A percentile compares a stretch with the other conserved stretches of the same genome.
phyloP scores from a whole-genome alignment of 1,140 invertebrate species.

The Drosophila sulfurigaster region DNA sequence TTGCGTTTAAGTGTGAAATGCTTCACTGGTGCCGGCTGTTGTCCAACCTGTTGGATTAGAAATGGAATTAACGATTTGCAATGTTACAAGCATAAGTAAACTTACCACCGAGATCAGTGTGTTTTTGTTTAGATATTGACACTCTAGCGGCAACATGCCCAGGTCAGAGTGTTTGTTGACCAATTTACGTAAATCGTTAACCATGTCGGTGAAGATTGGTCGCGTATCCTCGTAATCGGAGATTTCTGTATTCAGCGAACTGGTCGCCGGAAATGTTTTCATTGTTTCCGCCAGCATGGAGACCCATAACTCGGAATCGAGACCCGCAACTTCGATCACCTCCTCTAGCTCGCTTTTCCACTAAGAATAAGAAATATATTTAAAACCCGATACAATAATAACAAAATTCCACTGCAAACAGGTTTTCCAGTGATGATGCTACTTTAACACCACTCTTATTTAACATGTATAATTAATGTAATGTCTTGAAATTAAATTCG shows the following conservation, averaged over 20 bases:
- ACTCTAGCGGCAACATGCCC: slow-evolving; percentile 96
- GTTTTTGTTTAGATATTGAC: slow-evolving; percentile 97
- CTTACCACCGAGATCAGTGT: slow-evolving; percentile 94
- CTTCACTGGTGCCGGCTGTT: slow-evolving; percentile 90
- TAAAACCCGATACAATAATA: not conserved
- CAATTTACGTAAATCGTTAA: slow-evolving; percentile 94
- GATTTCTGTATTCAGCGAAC: slow-evolving; percentile 94
- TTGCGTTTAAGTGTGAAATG: slow-evolving; percentile 98
- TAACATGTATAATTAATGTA: not conserved
- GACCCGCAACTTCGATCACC: slow-evolving; percentile 95
- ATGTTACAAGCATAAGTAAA: not conserved
- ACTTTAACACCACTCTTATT: slow-evolving; percentile 18
- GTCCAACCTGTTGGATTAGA: slow-evolving; percentile 85
- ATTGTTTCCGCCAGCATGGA: slow-evolving; percentile 98
- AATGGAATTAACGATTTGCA: not conserved
- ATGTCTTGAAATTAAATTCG: slow-evolving; percentile 6
- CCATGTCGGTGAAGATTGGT: slow-evolving; percentile 95
- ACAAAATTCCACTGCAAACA: slow-evolving; percentile 10
- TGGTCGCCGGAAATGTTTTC: slow-evolving; percentile 95
- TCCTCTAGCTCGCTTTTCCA: slow-evolving; percentile 97
- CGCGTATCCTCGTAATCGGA: slow-evolving; percentile 93
- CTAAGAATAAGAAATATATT: slow-evolving; percentile 85
- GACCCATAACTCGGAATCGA: slow-evolving; percentile 98
- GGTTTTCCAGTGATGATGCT: slow-evolving; percentile 9
- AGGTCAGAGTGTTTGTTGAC: slow-evolving; percentile 94